phyloP scores from a whole-genome alignment of 2,888 invertebrate genomes.

The Osmoderma eremita region DNA sequence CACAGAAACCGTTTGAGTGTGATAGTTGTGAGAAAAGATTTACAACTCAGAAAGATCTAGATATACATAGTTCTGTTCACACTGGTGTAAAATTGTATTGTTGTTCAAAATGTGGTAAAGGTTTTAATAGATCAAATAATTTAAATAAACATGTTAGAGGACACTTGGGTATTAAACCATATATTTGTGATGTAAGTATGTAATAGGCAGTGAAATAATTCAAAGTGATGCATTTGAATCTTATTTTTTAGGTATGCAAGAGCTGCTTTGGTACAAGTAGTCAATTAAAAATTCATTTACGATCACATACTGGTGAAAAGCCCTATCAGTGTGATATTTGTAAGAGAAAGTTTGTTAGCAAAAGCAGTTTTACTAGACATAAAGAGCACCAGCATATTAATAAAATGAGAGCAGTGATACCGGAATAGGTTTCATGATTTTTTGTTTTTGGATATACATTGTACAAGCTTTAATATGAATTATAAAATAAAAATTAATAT shows the following conservation, averaged over 20 bases:
- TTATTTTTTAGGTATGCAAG: conserved; percentile 9
- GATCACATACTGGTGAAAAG: conserved; percentile 11
- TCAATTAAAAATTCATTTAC: conserved; percentile 10
- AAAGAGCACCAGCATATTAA: conserved; percentile 7
- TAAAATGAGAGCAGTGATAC: background rate
- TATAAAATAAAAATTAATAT: background rate
- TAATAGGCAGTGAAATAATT: background rate
- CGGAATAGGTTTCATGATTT: background rate
- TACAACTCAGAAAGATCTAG: conserved; percentile 5
- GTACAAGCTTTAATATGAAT: background rate
- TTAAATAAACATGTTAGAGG: conserved; percentile 12
- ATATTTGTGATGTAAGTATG: conserved; percentile 11
- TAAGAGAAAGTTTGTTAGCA: conserved; percentile 6
- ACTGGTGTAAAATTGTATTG: conserved; percentile 1
- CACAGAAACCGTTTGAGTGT: conserved; percentile 12
- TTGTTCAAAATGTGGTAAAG: conserved; percentile 15
- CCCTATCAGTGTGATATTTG: conserved; percentile 16
- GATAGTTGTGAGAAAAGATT: conserved; percentile 3
- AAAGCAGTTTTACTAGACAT: conserved; percentile 6
- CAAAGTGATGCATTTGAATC: background rate
- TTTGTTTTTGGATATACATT: background rate
- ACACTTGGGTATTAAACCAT: conserved; percentile 13
- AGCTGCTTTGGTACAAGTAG: conserved; percentile 19
- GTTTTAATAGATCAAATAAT: conserved; percentile 15
- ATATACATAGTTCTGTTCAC: conserved; percentile 11